phyloP scores from a whole-genome alignment of 2,888 invertebrate species.

The Eristalis arbustorum region DNA sequence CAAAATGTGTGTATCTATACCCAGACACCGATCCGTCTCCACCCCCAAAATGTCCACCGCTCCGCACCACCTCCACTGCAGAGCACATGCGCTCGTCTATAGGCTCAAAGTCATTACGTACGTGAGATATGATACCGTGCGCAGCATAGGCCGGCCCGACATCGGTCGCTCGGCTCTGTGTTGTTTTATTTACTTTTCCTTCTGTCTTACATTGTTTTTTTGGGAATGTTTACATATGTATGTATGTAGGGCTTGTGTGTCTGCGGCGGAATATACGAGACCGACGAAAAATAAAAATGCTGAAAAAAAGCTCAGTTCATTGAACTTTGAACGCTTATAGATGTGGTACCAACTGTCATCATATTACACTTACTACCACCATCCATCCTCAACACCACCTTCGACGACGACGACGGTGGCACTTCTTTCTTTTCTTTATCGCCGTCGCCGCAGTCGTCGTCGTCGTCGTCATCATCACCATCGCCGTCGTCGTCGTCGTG shows the following conservation, averaged over 20 bases:
- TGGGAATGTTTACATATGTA: constrained; percentile 32
- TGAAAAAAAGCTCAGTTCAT: constrained; percentile 65
- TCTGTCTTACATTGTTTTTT: constrained; percentile 35
- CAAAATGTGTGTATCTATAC: constrained; percentile 12
- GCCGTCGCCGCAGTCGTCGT: constrained; percentile 13
- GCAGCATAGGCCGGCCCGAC: constrained; percentile 42
- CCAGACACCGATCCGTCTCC: neutral
- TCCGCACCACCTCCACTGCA: neutral
- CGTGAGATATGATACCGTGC: constrained; percentile 43
- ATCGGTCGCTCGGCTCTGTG: constrained; percentile 1
- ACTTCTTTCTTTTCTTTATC: constrained; percentile 54
- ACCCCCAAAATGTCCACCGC: neutral
- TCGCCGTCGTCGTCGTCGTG: constrained; percentile 22
- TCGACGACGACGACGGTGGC: constrained; percentile 37
- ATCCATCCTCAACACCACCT: constrained; percentile 64
- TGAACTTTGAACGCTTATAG: constrained; percentile 65
- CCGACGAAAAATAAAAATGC: constrained; percentile 43
- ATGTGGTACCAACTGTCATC: constrained; percentile 70
- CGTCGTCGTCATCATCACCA: constrained; percentile 7
- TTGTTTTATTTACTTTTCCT: constrained; percentile 25
- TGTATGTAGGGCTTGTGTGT: constrained; percentile 43
- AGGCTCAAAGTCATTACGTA: constrained; percentile 30
- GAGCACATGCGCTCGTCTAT: constrained; percentile 26
- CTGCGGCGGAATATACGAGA: constrained; percentile 39
- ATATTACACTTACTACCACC: constrained; percentile 68